Percentiles rank a stretch among this genome's conserved stretches.
These are phyloP conservation scores for cat (Felis catus) DNA, from an alignment of 2,113 vertebrate species.

Conservation along the genomic window F.catus_Fca126_mat1.0 CM031426.1:10111501-10112000, in stretches of 20 bases:
- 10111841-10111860: slow-evolving; percentile 90
- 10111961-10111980: not conserved
- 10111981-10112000: not conserved
- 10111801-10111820: not conserved
- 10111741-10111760: not conserved
- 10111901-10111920: slow-evolving; percentile 93
- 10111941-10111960: slow-evolving; percentile 94
- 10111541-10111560: too few relatives aligned
- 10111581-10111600: not conserved
- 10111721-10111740: not conserved
- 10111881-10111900: slow-evolving; percentile 93
- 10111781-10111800: too few relatives aligned
- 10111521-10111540: slow-evolving; percentile 85
- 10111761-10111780: not conserved
- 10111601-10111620: fast-evolving
- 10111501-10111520: slow-evolving; percentile 94
- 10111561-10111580: not conserved
- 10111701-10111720: not conserved
- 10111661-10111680: not conserved
- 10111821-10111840: not conserved
- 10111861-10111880: slow-evolving; percentile 90
- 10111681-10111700: not conserved
- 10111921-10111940: slow-evolving; percentile 92
- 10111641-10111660: not conserved
- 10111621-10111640: not conserved